A percentile compares a stretch with the other conserved stretches of the same genome.
Conservation (phyloP, 2,113 vertebrate genomes). For the Jacana jacana region DNA sequence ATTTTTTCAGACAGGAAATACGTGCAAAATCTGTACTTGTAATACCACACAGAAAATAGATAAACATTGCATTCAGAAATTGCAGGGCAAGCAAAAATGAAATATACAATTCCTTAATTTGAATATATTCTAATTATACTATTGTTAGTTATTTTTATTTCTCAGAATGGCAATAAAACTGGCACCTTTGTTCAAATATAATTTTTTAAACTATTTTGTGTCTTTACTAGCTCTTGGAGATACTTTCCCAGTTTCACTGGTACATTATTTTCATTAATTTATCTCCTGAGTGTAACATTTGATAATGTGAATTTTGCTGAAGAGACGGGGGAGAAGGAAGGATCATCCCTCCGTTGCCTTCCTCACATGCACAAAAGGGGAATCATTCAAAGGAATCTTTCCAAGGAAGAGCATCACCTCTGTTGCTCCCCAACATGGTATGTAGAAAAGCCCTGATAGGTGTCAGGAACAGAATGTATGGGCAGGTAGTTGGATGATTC, state of each 20-base stretch:
- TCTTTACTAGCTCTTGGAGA: background rate
- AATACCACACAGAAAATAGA: background rate
- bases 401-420: background rate
- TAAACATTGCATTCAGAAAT: background rate
- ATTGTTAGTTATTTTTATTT: background rate
- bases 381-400: background rate
- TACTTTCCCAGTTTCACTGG: background rate
- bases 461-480: background rate
- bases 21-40: accelerated
- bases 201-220: background rate
- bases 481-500: no score
- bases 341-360: background rate
- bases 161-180: background rate
- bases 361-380: background rate
- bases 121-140: background rate
- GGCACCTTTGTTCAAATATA: background rate
- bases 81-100: background rate
- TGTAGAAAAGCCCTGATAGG: background rate
- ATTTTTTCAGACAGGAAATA: background rate
- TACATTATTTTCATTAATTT: background rate
- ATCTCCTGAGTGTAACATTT: background rate
- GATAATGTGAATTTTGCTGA: background rate
- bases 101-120: background rate
- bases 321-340: background rate
- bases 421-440: background rate